Percentiles rank a stretch among this genome's conserved stretches.
phyloP scores from a whole-genome alignment of 2,797 vertebrate genomes.

The Xiphophorus birchmanni region DNA sequence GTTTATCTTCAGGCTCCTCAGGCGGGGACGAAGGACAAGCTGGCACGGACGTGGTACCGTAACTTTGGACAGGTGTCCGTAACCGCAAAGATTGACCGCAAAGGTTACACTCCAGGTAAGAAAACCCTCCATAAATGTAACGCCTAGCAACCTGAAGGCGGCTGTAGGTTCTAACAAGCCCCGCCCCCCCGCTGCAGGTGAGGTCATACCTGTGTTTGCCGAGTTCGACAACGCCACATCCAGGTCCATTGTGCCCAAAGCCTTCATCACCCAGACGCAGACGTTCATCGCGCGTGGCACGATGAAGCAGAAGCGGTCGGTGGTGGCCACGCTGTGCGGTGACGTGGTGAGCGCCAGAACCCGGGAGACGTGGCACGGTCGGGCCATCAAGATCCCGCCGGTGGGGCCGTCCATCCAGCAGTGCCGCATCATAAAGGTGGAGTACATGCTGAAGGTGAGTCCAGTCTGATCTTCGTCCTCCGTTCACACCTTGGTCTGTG shows the following conservation, averaged over 20 bases:
- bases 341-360: constrained; percentile 83
- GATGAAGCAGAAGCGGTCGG: constrained; percentile 90
- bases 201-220: constrained; percentile 93
- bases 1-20: constrained; percentile 86
- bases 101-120: constrained; percentile 96
- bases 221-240: constrained; percentile 94
- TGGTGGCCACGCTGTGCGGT: constrained; percentile 88
- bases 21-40: constrained; percentile 92
- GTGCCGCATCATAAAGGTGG: constrained; percentile 94
- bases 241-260: constrained; percentile 88
- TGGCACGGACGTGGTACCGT: constrained; percentile 91
- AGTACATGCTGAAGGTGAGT: constrained; percentile 92
- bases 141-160: neutral
- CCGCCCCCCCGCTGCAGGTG: constrained; percentile 77
- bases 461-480: neutral
- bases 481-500: too few species aligned
- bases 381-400: constrained; percentile 92
- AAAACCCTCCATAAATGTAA: neutral
- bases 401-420: constrained; percentile 94
- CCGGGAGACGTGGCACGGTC: constrained; percentile 90
- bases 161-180: neutral
- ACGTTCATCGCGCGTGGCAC: constrained; percentile 93
- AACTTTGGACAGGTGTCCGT: constrained; percentile 92
- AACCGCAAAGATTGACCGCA: constrained; percentile 94
- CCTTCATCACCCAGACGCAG: constrained; percentile 93